Percentiles rank a stretch among this genome's conserved stretches.
phyloP scores from a whole-genome alignment of 2,888 invertebrate genomes.

The Cartodere bifasciata region DNA sequence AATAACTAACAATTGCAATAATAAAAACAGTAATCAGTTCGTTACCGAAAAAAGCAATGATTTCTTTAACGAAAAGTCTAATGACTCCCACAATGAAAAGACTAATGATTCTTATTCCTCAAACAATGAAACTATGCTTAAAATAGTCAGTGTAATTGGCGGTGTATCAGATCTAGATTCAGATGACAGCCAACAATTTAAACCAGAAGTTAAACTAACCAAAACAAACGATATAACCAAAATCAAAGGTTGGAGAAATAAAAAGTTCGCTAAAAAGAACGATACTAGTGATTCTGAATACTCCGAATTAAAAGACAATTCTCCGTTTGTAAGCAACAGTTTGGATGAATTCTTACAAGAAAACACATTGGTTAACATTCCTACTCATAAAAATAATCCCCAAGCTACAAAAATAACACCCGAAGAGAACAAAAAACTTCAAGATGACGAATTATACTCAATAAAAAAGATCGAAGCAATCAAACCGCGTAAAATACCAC shows the following conservation, averaged over 20 bases:
- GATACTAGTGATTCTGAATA: not conserved
- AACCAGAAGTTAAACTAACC: constrained; percentile 28
- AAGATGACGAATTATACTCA: too few species aligned
- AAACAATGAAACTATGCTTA: constrained; percentile 16
- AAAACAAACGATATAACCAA: constrained; percentile 32
- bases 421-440: too few species aligned
- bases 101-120: constrained; percentile 12
- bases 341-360: constrained; percentile 40
- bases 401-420: too few species aligned
- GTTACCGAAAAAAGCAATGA: too few species aligned
- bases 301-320: constrained; percentile 15
- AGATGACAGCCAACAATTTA: constrained; percentile 32
- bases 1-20: too few species aligned
- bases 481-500: too few species aligned
- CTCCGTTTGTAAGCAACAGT: constrained; percentile 37
- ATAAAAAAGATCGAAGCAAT: too few species aligned
- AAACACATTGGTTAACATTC: constrained; percentile 35
- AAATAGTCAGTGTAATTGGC: constrained; percentile 20
- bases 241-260: constrained; percentile 31
- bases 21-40: too few species aligned
- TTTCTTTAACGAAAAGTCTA: too few species aligned
- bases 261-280: constrained; percentile 15
- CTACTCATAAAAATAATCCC: too few species aligned
- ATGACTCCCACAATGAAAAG: not conserved
- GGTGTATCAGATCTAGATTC: constrained; percentile 16